Percentiles rank a stretch among this genome's conserved stretches.
phyloP scores from a whole-genome alignment of 1,140 invertebrate species.

The Euura lappo region DNA sequence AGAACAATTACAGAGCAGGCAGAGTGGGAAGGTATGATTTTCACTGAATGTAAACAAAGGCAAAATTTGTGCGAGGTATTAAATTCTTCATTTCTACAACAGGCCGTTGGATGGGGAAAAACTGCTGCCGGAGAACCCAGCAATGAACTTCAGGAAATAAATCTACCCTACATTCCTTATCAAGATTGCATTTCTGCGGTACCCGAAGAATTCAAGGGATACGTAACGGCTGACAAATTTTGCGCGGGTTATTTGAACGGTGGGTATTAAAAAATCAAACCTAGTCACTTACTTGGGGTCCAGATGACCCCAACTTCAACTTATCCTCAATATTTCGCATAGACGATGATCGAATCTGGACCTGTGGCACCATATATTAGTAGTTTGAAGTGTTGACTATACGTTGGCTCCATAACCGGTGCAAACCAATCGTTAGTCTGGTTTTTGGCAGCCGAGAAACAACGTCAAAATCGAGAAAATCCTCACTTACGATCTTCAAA shows the following conservation, averaged over 20 bases:
- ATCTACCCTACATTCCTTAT: constrained; percentile 35
- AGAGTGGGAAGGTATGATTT: constrained; percentile 27
- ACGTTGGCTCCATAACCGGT: constrained; percentile 40
- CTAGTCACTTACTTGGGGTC: too few species aligned
- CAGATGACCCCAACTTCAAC: too few species aligned
- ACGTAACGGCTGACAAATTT: constrained; percentile 41
- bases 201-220: constrained; percentile 34
- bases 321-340: too few species aligned
- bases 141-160: constrained; percentile 30
- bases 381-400: constrained; percentile 16
- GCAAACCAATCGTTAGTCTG: neutral
- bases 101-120: constrained; percentile 40
- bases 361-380: too few species aligned
- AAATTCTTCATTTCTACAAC: constrained; percentile 8
- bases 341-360: too few species aligned
- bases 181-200: constrained; percentile 32
- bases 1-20: constrained; percentile 42
- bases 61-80: neutral
- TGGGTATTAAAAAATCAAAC: constrained; percentile 18
- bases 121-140: constrained; percentile 30
- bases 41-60: neutral
- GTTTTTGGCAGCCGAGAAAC: neutral
- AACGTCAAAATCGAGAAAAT: neutral
- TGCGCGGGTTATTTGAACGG: constrained; percentile 41
- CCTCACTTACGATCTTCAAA: too few species aligned